phyloP scores from a whole-genome alignment of 2,113 vertebrate species.

The Pachycephala philippinensis region DNA sequence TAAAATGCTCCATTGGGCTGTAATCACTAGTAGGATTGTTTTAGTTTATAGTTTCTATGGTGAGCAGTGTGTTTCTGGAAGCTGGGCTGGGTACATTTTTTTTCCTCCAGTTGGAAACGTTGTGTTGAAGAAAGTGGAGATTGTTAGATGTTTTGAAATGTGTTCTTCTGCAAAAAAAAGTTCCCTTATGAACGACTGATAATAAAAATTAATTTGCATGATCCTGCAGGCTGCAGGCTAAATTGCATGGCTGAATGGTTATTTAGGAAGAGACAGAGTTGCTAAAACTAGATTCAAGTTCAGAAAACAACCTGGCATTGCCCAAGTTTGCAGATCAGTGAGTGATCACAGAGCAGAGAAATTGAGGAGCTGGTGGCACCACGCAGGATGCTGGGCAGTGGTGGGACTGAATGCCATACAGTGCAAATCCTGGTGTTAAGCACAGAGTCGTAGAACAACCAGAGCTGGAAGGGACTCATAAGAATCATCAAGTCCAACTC shows the following conservation, averaged over 20 bases:
- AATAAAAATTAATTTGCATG: not conserved
- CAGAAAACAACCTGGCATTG: not conserved
- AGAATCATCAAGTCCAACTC: not conserved
- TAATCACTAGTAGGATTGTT: not conserved
- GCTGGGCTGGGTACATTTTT: not conserved
- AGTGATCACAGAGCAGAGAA: not conserved
- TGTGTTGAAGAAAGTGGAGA: not conserved
- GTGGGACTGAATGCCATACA: not conserved
- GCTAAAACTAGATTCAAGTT: not conserved
- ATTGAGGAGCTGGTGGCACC: not conserved
- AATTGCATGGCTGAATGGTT: not conserved
- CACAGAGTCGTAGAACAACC: not conserved
- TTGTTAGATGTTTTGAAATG: not conserved
- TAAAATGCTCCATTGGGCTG: not conserved
- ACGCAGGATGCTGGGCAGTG: not conserved
- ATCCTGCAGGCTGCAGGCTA: not conserved
- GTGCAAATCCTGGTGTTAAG: not conserved
- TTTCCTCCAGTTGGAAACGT: not conserved
- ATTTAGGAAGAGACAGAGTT: not conserved
- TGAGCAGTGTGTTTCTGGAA: slow-evolving; percentile 12
- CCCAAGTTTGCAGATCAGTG: fast-evolving
- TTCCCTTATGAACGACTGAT: not conserved
- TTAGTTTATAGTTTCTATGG: slow-evolving; percentile 37
- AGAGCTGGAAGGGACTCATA: not conserved
- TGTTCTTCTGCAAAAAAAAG: not conserved